These are phyloP conservation scores for Thalassarche chlororhynchos DNA, from an alignment of 2,113 vertebrate species.

Conservation along the genomic window DNA sequence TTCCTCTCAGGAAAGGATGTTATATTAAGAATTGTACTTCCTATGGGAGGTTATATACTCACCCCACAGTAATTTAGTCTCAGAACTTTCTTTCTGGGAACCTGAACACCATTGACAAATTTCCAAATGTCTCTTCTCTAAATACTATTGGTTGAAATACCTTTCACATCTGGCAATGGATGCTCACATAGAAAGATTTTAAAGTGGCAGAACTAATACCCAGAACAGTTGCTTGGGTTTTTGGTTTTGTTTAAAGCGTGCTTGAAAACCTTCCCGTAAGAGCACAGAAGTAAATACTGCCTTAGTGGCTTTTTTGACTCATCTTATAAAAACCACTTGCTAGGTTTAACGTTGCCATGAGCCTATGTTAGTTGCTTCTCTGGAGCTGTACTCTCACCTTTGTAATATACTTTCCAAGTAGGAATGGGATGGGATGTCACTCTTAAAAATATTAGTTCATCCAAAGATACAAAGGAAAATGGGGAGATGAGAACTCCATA, in stretches of 20 bases:
- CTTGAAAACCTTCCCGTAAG: neutral
- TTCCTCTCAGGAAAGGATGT: neutral
- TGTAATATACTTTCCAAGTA: neutral
- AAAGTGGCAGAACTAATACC: neutral
- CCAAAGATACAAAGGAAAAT: neutral
- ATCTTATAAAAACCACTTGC: neutral
- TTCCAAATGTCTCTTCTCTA: neutral
- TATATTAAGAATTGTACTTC: neutral
- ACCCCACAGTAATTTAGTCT: neutral
- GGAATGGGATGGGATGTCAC: neutral
- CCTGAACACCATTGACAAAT: neutral
- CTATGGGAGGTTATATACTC: neutral
- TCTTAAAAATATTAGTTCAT: neutral
- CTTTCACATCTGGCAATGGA: neutral
- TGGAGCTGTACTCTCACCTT: neutral
- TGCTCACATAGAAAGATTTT: neutral
- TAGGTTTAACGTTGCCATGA: neutral
- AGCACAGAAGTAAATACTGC: neutral
- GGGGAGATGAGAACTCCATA: accelerated
- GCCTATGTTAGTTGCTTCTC: neutral
- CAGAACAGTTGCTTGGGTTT: neutral
- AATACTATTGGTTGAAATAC: neutral
- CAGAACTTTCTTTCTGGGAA: neutral
- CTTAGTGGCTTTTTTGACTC: neutral
- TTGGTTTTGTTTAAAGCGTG: neutral